Evolutionary conservation across 2,888 invertebrate species (phyloP), one percentile per base, ranked within the genome.

Genomic region (Brachycybe producta): DNA sequence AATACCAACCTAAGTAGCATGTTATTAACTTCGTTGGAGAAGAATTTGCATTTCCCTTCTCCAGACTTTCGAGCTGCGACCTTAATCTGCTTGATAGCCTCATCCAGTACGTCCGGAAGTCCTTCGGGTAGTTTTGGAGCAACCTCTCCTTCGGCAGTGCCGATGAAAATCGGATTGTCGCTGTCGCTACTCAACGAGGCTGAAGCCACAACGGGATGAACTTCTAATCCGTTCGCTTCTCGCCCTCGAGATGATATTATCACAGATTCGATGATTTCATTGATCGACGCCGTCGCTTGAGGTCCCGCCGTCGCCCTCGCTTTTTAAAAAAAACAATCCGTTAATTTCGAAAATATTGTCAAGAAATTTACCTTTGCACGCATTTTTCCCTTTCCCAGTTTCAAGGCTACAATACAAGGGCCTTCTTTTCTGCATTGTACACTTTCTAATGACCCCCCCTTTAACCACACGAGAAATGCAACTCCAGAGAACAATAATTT

Each of bases 41-140:
- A 75, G 59, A 73, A 71, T 63, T 72, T 74, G 55, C 66, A 68
- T 60, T 73, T 75, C 49, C 69, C 71, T 55, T 71, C 72, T 57
- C 65, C 68, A 30, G 64, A 66, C 35, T 61, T 59, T 43, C 57
- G 59, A 11, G 66, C 67, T 49, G 60, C 61, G 66, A 61, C 58
- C 59, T 72, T 74, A 34, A 74, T 61, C 51, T 66, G 64, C 46
- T 65, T 66, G 47, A 75, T 65, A 26, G 68, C 62, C 42, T 67
- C 67, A 54, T 66, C 65, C 49, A 74, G 61, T 34, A 69, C 69
- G 32, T 68, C 65, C 5, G 72, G 67, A 52, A 75, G 63, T 52
- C 65, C 64, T 1, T 69, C 66, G 5, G 73, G 73, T 42, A 72
- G 61, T 52, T 67, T 66, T 51, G 64, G 65, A 17, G 19, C 34